These are phyloP conservation scores for Rachycentron canadum DNA, from an alignment of 2,797 vertebrate genomes.

Conservation along the genomic window DNA sequence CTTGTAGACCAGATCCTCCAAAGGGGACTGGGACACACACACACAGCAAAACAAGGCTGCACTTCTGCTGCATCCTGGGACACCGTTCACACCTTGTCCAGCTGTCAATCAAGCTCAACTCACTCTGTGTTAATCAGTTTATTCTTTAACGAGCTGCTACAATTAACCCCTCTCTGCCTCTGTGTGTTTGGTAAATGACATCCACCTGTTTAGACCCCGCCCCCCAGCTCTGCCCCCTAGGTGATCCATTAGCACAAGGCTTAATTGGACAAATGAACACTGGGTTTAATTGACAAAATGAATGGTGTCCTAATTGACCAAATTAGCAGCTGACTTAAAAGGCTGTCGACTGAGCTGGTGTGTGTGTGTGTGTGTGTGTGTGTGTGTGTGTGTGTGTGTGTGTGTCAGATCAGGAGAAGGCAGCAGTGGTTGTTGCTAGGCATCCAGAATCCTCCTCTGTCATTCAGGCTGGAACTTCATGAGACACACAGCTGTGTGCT, in stretches of 20 bases:
- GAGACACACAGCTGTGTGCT: background rate
- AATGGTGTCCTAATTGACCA: slow-evolving; percentile 29
- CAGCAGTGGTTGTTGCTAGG: slow-evolving; percentile 55
- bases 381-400: slow-evolving; percentile 1
- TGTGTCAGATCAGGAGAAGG: background rate
- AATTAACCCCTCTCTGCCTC: slow-evolving; percentile 32
- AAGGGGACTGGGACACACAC: background rate
- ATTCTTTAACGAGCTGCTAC: slow-evolving; percentile 32
- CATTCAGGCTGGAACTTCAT: slow-evolving; percentile 5
- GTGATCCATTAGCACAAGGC: slow-evolving; percentile 26
- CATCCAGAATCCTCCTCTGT: slow-evolving; percentile 32
- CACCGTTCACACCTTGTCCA: background rate
- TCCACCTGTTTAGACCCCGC: slow-evolving; percentile 10
- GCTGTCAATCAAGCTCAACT: slow-evolving; percentile 20
- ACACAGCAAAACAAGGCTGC: background rate
- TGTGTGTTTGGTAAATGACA: slow-evolving; percentile 5
- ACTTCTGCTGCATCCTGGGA: slow-evolving; percentile 2
- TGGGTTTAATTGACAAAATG: slow-evolving; percentile 41
- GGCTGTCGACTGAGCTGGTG: slow-evolving; percentile 3
- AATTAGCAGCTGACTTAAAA: slow-evolving; percentile 15
- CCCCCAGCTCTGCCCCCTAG: background rate
- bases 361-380: slow-evolving; percentile 14
- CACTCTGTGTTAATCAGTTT: slow-evolving; percentile 13
- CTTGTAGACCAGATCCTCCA: no score
- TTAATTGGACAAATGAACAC: slow-evolving; percentile 50